Evolutionary conservation across 2,113 vertebrate species (phyloP), one percentile per base, ranked within the genome.

Genomic region (Rostratula benghalensis): DNA sequence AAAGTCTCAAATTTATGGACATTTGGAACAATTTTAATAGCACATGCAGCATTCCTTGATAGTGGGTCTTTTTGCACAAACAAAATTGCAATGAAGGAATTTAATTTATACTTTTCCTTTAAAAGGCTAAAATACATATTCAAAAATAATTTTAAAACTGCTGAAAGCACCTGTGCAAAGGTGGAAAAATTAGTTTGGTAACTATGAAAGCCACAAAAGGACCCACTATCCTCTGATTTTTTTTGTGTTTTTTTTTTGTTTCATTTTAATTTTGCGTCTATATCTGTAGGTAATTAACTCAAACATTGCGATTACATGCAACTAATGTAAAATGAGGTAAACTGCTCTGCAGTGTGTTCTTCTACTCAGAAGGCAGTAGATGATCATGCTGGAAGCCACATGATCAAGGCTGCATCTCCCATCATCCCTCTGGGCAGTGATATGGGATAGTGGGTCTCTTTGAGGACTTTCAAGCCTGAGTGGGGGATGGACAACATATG

Each of bases 391-490:
- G 98, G 98, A 98, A 98, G 98, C 95, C 98, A 98, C 98, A 99
- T 99, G 98, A 99, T 98, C 98, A 99, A 98, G 98, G 98, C 98
- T 98, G 98, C 98, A 99, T 99, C 98, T 99, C 98, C 98, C 98
- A 98, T 98, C 98, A 98, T 99, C 98, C 98, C 98, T 98, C 98
- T 98, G 99, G 98, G 98, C 98, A 98, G 98, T 98, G 98, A 98
- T 98, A 98, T 98, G 99, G 99, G 99, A 99, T 99, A 99, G 99
- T 99, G 99, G 99, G 99, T 99, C 99, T 99, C 99, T 99, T 99
- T 99, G 99, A 99, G 99, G 99, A 99, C 99, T 99, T 99, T 99
- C 99, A 99, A 99, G 99, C 99, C 99, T 99, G 99, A 99, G 99
- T 99, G 99, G 99, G 99, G 99, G 99, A 99, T 99, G 99, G 99